A percentile compares a stretch with the other conserved stretches of the same genome.
Conservation (phyloP, 2,888 invertebrate genomes). For the Brachycybe producta region DNA sequence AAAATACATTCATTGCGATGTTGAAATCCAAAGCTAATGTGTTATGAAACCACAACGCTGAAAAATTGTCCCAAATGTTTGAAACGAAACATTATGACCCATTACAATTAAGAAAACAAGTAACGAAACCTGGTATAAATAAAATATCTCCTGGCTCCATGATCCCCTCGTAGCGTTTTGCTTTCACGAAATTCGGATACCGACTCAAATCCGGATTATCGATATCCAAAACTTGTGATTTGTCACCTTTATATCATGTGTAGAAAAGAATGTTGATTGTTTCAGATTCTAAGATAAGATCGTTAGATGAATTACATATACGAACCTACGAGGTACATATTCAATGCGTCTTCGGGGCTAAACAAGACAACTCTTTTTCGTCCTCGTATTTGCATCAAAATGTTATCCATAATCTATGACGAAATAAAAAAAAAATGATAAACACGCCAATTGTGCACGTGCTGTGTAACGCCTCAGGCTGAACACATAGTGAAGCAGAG, state of each 20-base stretch:
- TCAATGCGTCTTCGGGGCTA: constrained; percentile 37
- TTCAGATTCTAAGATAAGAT: background rate
- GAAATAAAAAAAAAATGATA: no score
- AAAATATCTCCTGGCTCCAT: constrained; percentile 40
- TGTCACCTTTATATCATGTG: constrained; percentile 37
- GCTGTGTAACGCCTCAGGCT: no score
- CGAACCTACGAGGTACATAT: constrained; percentile 39
- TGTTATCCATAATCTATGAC: constrained; percentile 40
- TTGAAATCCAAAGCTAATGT: constrained; percentile 38
- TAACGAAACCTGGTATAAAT: constrained; percentile 38
- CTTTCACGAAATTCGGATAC: constrained; percentile 37
- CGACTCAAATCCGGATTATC: constrained; percentile 36
- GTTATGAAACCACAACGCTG: constrained; percentile 45
- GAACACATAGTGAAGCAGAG: no score
- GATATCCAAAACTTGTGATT: constrained; percentile 40
- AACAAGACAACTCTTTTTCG: constrained; percentile 39
- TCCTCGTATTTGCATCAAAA: constrained; percentile 40
- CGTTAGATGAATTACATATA: background rate
- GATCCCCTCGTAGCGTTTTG: constrained; percentile 32
- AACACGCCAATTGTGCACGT: no score
- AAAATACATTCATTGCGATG: constrained; percentile 43
- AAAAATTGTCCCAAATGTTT: constrained; percentile 19
- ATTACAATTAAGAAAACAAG: background rate
- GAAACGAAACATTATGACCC: background rate
- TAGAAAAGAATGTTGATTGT: background rate